Percentiles rank a stretch among this genome's conserved stretches.
phyloP scores from a whole-genome alignment of 2,888 invertebrate genomes.

The Andrena marginata region DNA sequence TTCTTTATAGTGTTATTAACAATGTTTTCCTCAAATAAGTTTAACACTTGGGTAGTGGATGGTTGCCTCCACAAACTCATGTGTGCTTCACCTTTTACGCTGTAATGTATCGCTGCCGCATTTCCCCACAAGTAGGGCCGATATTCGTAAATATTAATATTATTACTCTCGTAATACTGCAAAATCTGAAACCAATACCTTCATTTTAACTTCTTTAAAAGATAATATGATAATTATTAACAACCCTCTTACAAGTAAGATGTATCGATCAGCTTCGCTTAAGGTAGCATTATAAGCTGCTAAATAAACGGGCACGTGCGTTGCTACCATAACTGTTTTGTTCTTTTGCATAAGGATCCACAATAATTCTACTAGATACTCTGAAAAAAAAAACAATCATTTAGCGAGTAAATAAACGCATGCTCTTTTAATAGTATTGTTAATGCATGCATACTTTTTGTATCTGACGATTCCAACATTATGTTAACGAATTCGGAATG shows the following conservation, averaged over 20 bases:
- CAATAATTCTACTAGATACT: slow-evolving; percentile 89
- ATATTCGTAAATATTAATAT: slow-evolving; percentile 88
- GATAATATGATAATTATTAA: neutral
- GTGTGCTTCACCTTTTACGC: slow-evolving; percentile 87
- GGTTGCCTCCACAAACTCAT: slow-evolving; percentile 90
- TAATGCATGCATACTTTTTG: slow-evolving; percentile 78
- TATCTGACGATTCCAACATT: slow-evolving; percentile 86
- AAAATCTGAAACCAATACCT: slow-evolving; percentile 86
- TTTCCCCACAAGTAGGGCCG: slow-evolving; percentile 95
- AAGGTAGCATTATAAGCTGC: slow-evolving; percentile 92
- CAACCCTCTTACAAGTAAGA: slow-evolving; percentile 85
- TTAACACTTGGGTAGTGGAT: slow-evolving; percentile 90
- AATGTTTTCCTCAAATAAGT: slow-evolving; percentile 89
- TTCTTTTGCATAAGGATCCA: slow-evolving; percentile 88
- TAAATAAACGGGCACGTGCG: slow-evolving; percentile 91
- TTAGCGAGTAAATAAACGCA: slow-evolving; percentile 11
- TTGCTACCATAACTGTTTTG: slow-evolving; percentile 88
- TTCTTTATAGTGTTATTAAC: slow-evolving; percentile 89
- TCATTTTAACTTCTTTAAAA: neutral
- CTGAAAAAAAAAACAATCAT: slow-evolving; percentile 86
- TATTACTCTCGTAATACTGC: slow-evolving; percentile 89
- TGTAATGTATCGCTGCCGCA: slow-evolving; percentile 92
- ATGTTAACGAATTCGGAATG: slow-evolving; percentile 92
- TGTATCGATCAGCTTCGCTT: slow-evolving; percentile 89
- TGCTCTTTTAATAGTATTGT: neutral